Percentiles rank a stretch among this genome's conserved stretches.
Conservation (phyloP, 2,888 invertebrate species). For the Cheiracanthium punctorium region DNA sequence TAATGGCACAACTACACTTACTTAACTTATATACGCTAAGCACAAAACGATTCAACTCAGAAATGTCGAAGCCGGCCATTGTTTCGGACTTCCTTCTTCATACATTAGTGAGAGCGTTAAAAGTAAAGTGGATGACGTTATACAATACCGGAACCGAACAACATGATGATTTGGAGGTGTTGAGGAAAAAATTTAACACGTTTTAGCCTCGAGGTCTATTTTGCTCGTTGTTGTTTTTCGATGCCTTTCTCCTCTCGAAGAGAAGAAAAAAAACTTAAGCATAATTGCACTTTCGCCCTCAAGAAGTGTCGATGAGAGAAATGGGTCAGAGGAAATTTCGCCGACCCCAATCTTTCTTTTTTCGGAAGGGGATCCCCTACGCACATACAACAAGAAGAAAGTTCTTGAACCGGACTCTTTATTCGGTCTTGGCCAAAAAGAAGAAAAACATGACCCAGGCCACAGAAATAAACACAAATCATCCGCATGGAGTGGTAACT, state of each 20-base stretch:
- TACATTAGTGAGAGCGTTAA: background rate
- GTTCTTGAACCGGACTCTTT: background rate
- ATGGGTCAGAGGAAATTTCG: background rate
- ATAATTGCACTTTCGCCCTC: background rate
- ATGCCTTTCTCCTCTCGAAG: background rate
- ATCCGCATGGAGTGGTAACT: background rate
- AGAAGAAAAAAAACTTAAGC: too few species aligned
- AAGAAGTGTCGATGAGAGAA: background rate
- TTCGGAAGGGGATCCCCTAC: background rate
- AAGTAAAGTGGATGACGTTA: too few species aligned
- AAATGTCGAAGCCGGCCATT: background rate
- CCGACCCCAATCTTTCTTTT: background rate
- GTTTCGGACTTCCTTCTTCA: background rate
- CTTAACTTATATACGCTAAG: too few species aligned
- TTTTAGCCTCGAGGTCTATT: background rate
- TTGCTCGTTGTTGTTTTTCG: background rate
- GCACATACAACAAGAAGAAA: background rate
- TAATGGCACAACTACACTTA: too few species aligned
- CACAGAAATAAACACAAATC: background rate
- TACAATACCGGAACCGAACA: background rate
- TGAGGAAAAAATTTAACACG: background rate
- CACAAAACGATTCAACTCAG: background rate
- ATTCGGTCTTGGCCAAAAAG: background rate
- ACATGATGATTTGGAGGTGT: slow-evolving; percentile 1
- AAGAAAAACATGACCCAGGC: too few species aligned